Percentiles rank a stretch among this genome's conserved stretches.
Conservation (phyloP, 2,888 invertebrate genomes). For the Chrysomela aeneicollis region DNA sequence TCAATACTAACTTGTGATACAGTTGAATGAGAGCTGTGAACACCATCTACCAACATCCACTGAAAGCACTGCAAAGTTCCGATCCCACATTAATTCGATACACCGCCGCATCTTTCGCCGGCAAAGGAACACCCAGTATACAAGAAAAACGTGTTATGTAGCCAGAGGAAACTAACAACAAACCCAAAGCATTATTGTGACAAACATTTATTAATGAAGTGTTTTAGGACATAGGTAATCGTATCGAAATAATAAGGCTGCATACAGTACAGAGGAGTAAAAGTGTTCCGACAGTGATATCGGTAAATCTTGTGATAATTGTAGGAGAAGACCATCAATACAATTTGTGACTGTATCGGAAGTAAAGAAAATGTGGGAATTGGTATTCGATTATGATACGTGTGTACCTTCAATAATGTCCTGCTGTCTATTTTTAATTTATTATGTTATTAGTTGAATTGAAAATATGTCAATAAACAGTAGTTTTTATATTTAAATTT, state of each 20-base stretch:
- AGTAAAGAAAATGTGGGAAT: background rate
- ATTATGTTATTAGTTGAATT: no score
- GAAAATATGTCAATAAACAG: no score
- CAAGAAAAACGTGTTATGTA: constrained; percentile 41
- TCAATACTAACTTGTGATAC: constrained; percentile 18
- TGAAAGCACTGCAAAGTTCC: constrained; percentile 18
- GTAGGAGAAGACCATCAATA: background rate
- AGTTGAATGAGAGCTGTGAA: constrained; percentile 14
- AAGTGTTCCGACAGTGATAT: constrained; percentile 49
- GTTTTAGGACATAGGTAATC: constrained; percentile 61
- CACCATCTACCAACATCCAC: constrained; percentile 22
- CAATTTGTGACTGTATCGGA: background rate
- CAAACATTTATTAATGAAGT: constrained; percentile 63
- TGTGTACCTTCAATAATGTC: no score
- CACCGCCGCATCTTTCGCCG: constrained; percentile 1
- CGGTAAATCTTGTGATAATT: constrained; percentile 17
- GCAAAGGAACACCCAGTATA: constrained; percentile 26
- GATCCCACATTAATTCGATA: constrained; percentile 18
- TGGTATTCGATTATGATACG: constrained; percentile 6
- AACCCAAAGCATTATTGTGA: constrained; percentile 64
- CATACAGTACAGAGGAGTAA: constrained; percentile 53
- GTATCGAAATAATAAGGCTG: constrained; percentile 53
- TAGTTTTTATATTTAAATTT: no score
- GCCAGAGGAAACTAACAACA: constrained; percentile 61
- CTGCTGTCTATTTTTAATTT: no score